Evolutionary conservation across 2,888 invertebrate species (phyloP).

Genomic region (Standfussiana lucernea): DNA sequence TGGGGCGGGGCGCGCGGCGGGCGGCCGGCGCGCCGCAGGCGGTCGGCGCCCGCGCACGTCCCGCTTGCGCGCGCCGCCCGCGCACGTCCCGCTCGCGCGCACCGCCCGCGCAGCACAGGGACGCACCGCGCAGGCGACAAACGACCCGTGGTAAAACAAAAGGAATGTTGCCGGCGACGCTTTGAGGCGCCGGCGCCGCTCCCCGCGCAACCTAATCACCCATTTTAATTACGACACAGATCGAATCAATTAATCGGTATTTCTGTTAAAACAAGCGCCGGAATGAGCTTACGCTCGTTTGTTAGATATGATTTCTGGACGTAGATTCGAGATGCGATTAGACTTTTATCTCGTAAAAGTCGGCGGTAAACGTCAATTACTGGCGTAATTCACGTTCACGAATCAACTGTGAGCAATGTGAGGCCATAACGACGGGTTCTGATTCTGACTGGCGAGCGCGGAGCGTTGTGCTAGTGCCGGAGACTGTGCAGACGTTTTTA

Average conservation of each 20-base stretch:
- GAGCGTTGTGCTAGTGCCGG: conserved; percentile 33
- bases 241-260: conserved; percentile 91
- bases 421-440: conserved; percentile 27
- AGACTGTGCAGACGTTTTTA: conserved; percentile 84
- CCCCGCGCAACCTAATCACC: conserved; percentile 89
- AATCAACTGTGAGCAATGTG: conserved; percentile 42
- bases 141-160: conserved; percentile 91
- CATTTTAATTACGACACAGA: conserved; percentile 91
- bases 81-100: conserved; percentile 72
- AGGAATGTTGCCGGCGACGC: conserved; percentile 90
- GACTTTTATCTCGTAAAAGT: conserved; percentile 79
- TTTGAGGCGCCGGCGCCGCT: conserved; percentile 90
- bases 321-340: conserved; percentile 80
- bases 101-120: conserved; percentile 70
- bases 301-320: conserved; percentile 80
- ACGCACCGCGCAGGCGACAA: conserved; percentile 87
- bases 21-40: conserved; percentile 85
- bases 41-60: conserved; percentile 87
- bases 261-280: conserved; percentile 89
- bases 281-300: conserved; percentile 82
- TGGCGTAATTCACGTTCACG: conserved; percentile 64
- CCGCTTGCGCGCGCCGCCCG: conserved; percentile 71
- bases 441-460: conserved; percentile 14
- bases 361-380: conserved; percentile 73
- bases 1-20: conserved; percentile 89